Evolutionary conservation across 2,797 vertebrate genomes (phyloP).

Genomic region (Malacoctenus gilli): DNA sequence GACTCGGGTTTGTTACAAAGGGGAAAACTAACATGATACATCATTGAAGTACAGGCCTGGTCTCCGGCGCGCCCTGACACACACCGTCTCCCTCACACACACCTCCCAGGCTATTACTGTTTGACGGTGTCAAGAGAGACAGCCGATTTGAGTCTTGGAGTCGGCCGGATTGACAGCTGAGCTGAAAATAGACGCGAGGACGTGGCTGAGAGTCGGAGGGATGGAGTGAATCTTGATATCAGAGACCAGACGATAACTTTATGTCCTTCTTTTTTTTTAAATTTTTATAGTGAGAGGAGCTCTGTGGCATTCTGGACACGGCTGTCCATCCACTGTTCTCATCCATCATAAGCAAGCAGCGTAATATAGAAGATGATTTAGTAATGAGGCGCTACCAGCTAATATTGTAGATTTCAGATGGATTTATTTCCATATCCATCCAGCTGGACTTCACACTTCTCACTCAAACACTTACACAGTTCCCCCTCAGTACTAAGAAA

Average conservation of each 20-base stretch:
- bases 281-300: conserved; percentile 24
- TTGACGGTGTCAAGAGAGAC: conserved; percentile 64
- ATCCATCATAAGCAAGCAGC: background rate
- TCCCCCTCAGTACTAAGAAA: too few species aligned
- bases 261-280: too few species aligned
- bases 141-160: conserved; percentile 67
- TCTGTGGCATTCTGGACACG: conserved; percentile 39
- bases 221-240: conserved; percentile 68
- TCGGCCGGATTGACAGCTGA: conserved; percentile 68
- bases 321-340: too few species aligned
- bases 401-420: too few species aligned
- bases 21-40: conserved; percentile 5
- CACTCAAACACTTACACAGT: too few species aligned
- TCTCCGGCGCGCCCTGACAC: conserved; percentile 16
- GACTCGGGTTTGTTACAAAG: too few species aligned
- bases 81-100: conserved; percentile 14
- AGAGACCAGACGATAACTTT: conserved; percentile 44
- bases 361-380: too few species aligned
- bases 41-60: conserved; percentile 6
- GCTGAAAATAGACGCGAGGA: conserved; percentile 73
- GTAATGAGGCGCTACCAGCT: too few species aligned
- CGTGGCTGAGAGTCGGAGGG: conserved; percentile 45
- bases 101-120: conserved; percentile 63
- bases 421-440: too few species aligned
- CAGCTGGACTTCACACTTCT: too few species aligned